These are phyloP conservation scores for Prolemur simus DNA, from an alignment of 2,113 vertebrate genomes.

Conservation along the genomic window DNA sequence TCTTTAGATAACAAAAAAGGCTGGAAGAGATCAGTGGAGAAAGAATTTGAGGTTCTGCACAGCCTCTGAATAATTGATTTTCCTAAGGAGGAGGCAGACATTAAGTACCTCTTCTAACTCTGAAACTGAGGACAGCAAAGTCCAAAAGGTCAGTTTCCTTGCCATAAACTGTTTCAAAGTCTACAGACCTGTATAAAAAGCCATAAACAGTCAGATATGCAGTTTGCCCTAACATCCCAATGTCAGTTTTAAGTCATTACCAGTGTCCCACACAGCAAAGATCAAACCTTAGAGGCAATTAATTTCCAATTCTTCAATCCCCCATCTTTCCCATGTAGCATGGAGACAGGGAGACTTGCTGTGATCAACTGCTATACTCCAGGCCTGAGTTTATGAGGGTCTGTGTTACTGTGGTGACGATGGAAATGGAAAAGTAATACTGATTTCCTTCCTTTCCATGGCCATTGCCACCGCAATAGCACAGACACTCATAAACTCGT, in stretches of 20 bases:
- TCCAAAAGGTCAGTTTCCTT: slow-evolving; percentile 48
- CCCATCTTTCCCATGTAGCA: neutral
- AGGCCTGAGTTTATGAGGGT: neutral
- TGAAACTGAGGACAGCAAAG: neutral
- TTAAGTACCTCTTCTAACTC: neutral
- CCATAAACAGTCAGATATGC: neutral
- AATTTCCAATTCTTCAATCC: neutral
- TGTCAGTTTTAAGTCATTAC: neutral
- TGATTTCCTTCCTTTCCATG: neutral
- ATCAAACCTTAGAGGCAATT: neutral
- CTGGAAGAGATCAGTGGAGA: neutral
- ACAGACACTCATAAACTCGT: neutral
- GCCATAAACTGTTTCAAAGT: slow-evolving; percentile 62
- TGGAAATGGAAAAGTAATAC: neutral
- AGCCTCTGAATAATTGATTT: neutral
- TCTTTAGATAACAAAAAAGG: neutral
- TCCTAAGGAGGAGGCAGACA: neutral
- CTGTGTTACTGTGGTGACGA: neutral
- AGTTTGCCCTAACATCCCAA: neutral
- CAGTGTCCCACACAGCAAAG: neutral
- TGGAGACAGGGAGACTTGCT: neutral
- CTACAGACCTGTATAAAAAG: neutral
- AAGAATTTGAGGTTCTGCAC: neutral
- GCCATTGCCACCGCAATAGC: neutral
- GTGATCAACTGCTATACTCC: too few species aligned